Evolutionary conservation across 2,113 vertebrate genomes (phyloP), one percentile per base, ranked within the genome.

Genomic region (Varanus komodoensis): DNA sequence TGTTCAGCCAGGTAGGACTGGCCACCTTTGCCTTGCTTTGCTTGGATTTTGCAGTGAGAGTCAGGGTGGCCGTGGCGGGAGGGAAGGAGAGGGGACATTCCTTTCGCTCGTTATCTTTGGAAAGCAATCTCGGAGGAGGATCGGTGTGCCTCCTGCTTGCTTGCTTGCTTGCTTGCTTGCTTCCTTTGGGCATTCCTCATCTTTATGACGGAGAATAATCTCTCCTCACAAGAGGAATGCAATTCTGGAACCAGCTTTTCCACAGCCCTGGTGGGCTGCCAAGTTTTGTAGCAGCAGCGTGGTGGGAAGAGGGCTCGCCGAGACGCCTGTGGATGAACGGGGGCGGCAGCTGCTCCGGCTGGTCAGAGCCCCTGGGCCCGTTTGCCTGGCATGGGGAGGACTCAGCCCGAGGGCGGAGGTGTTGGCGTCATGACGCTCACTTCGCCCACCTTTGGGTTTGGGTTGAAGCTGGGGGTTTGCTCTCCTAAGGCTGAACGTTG

Each of bases 51-150:
- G 32, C 34, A 21, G 44, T 0, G 5, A 54, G 5, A 54, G 54
- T 54, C 54, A 12, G 54, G 6, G 54, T 7, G 54, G 6, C 54
- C 38, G 3, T 44, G 67, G 27, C 29, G 21, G 74, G 38, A 4
- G 17, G 23, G 27, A 25, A 27, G 74, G 27, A 15, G 6, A 79
- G 38, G 14, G 29, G 25, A 23, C 34, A 79, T 88, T 81, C 57
- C 68, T 61, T 82, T 25, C 17, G 32, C 23, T 15, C 32, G 34
- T 19, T 57, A 23, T 57, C 29, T 6, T 52, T 54, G 27, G 23
- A 25, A 57, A 67, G 48, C 29, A 68, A n/a, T 0, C 0, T 64
- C 17, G 8, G 1, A 21, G 21, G 4, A 27, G 23, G 75, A 54
- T 69, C 67, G 9, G 19, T 48, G n/a, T 23, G 29, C 21, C 34